Conservation (phyloP, 2,888 invertebrate species). For the Cyaniris semiargus region DNA sequence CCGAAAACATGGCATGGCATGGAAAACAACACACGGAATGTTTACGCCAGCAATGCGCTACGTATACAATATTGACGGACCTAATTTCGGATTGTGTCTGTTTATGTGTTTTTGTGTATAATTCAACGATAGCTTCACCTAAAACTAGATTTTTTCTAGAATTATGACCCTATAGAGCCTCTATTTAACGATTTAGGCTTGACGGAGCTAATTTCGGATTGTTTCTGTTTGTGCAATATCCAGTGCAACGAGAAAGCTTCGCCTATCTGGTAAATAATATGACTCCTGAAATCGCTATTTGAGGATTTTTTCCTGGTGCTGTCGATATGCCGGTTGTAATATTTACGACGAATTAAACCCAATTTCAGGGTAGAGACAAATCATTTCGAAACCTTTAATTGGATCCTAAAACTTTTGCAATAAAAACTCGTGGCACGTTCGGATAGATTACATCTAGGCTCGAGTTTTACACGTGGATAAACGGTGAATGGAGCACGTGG, state of each 20-base stretch:
- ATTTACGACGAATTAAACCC: neutral
- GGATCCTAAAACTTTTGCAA: neutral
- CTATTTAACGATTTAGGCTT: no score
- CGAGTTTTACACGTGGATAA: slow-evolving; percentile 47
- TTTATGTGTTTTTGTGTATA: neutral
- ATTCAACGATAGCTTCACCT: neutral
- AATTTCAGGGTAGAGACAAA: neutral
- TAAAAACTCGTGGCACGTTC: neutral
- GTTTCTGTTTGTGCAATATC: neutral
- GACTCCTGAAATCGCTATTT: no score
- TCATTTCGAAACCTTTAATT: neutral
- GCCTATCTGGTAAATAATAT: neutral
- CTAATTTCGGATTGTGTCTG: neutral
- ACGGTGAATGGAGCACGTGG: slow-evolving; percentile 54
- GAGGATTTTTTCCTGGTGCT: no score
- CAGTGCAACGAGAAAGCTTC: neutral
- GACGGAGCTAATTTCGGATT: neutral
- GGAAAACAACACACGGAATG: no score
- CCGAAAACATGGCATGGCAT: no score
- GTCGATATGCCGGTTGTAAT: no score
- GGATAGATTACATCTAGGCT: slow-evolving; percentile 17
- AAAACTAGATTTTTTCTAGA: no score
- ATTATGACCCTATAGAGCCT: no score
- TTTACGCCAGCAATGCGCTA: no score
- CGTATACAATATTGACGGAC: no score